Conservation (phyloP, 2,113 vertebrate genomes). For the Ammodytes marinus region DNA sequence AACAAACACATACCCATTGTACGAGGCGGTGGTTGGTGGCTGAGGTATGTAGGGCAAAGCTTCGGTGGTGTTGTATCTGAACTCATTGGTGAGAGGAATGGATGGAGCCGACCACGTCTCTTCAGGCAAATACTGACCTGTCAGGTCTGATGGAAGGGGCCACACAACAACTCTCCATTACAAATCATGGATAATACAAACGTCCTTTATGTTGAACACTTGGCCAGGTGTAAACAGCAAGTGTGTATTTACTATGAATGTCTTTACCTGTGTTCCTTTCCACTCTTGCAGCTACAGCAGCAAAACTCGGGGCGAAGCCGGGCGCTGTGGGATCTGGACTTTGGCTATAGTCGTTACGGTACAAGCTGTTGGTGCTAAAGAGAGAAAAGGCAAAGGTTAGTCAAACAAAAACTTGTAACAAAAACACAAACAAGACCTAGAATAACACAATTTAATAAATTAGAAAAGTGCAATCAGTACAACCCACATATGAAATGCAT, state of each 20-base stretch:
- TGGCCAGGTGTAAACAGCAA: too few species aligned
- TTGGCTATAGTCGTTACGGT: slow-evolving; percentile 80
- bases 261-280: slow-evolving; percentile 89
- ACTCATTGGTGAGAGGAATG: slow-evolving; percentile 89
- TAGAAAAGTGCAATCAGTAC: not conserved
- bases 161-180: not conserved
- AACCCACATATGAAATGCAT: not conserved
- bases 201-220: too few species aligned
- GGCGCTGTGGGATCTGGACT: slow-evolving; percentile 69
- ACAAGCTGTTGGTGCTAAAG: slow-evolving; percentile 76
- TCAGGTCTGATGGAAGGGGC: slow-evolving; percentile 63
- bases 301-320: slow-evolving; percentile 86
- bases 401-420: not conserved
- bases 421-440: not conserved
- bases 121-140: slow-evolving; percentile 87
- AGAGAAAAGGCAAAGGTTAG: not conserved
- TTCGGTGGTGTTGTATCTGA: slow-evolving; percentile 91
- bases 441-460: not conserved
- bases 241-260: not conserved
- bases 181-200: not conserved
- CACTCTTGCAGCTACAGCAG: slow-evolving; percentile 85
- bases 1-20: slow-evolving; percentile 85
- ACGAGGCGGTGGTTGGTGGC: slow-evolving; percentile 80
- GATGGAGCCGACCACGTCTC: slow-evolving; percentile 91
- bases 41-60: slow-evolving; percentile 85